Evolutionary conservation across 2,113 vertebrate species (phyloP).

Genomic region (Ondatra zibethicus): DNA sequence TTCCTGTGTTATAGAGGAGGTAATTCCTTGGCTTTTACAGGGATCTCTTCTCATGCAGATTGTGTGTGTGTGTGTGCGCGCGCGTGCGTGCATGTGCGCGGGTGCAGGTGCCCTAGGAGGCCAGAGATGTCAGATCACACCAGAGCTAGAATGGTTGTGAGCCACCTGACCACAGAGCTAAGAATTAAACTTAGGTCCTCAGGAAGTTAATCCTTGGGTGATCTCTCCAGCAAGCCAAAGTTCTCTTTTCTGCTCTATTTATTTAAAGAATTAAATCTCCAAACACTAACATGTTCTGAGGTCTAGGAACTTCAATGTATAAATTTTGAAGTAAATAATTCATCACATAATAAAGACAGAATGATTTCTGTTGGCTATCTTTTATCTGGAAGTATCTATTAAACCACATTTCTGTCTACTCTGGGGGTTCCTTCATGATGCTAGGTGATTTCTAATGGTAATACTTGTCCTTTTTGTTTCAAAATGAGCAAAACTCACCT

Average conservation of each 20-base stretch:
- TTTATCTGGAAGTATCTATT: not conserved
- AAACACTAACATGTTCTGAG: not conserved
- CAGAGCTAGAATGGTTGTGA: no score
- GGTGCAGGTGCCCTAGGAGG: not conserved
- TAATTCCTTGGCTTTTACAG: not conserved
- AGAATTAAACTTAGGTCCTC: not conserved
- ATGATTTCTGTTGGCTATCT: not conserved
- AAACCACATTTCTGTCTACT: not conserved
- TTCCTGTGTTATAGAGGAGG: not conserved
- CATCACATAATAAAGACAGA: not conserved
- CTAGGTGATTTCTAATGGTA: not conserved
- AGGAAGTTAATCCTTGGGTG: not conserved
- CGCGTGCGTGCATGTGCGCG: not conserved
- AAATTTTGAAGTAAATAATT: not conserved
- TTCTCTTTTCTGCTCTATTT: not conserved
- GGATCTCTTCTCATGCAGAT: not conserved
- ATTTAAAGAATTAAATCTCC: not conserved
- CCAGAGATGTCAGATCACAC: no score
- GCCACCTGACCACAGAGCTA: not conserved
- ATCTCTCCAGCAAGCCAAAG: not conserved
- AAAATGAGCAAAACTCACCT: not conserved
- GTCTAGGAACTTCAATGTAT: not conserved
- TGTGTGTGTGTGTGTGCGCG: not conserved
- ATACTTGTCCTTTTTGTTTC: not conserved
- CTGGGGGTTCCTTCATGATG: not conserved